Base-by-base conservation (phyloP, 2,888 invertebrate species). In the Athetis lepigone region DNA sequence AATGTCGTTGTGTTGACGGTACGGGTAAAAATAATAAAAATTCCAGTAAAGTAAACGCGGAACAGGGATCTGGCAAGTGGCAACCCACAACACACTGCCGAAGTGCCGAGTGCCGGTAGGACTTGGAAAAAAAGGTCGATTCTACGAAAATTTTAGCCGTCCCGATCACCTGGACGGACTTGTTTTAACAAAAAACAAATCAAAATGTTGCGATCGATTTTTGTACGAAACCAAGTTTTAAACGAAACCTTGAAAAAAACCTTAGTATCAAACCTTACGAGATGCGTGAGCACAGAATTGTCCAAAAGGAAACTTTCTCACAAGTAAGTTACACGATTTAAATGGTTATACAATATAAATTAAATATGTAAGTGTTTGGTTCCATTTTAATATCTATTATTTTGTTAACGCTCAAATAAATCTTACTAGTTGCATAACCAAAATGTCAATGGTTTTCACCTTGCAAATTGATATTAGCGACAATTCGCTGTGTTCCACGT, bases 181-280 rank as follows among this genome's bases (percentile, higher is more conserved):
- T 89, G 86, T 82, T 86, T 82, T 87, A 88, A 86, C 67, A 75
- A 74, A 77, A 81, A 80, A 60, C 64, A 85, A 79, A 79, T 80
- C 83, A 95, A 95, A 90, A 97, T 97, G 97, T 95, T 97, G 92
- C 96, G 97, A 95, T 96, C 97, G 91, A 96, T 97, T 85, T 92
- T 96, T 86, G 92, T 96, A 90, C 96, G 97, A 95, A 96, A 96
- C 90, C 96, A 97, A 89, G 90, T 96, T 82, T 89, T 97, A 82
- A 96, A 96, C 85, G 95, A 96, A 86, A 92, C 96, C 84, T 88
- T 97, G 50, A 96, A 95, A 89, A 96, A 96, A 93, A 93, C 95
- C 81, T 87, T 95, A 73, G 93, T 96, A 84, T 90, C 91, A 72
- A 96, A 96, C 89, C 88, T 95, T 80, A 90, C 95, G 70, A 95